Conservation (phyloP, 2,888 invertebrate genomes). For the Pogonocherus hispidulus region DNA sequence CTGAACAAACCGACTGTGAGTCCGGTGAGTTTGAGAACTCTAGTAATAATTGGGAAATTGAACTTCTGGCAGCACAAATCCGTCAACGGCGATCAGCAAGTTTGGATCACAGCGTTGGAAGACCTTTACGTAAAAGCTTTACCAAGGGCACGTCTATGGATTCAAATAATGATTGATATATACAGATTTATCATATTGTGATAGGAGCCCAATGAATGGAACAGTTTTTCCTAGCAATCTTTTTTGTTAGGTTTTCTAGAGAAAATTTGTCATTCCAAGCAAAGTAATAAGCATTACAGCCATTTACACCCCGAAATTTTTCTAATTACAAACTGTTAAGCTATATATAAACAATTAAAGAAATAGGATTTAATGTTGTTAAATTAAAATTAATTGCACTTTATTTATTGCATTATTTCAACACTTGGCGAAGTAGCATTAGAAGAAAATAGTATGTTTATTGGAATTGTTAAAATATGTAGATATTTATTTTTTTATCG, state of each 20-base stretch:
- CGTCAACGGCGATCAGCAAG: constrained; percentile 64
- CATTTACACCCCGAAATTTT: not conserved
- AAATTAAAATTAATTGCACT: too few relatives aligned
- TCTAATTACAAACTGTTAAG: too few relatives aligned
- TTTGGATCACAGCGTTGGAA: constrained; percentile 62
- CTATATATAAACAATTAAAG: too few relatives aligned
- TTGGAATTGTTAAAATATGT: too few relatives aligned
- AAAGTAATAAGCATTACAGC: not conserved
- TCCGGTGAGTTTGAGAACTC: constrained; percentile 65
- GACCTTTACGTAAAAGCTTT: constrained; percentile 59
- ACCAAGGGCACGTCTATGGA: constrained; percentile 44
- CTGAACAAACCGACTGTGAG: constrained; percentile 59
- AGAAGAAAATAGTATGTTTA: too few relatives aligned
- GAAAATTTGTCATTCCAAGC: constrained; percentile 5
- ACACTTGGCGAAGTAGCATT: too few relatives aligned
- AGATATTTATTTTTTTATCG: too few relatives aligned
- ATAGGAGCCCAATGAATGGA: constrained; percentile 36
- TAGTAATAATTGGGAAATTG: constrained; percentile 66
- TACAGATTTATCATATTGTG: constrained; percentile 42
- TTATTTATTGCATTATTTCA: too few relatives aligned
- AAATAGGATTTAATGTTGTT: too few relatives aligned
- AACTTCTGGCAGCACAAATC: constrained; percentile 66
- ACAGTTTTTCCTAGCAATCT: constrained; percentile 8
- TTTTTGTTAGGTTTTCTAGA: constrained; percentile 26
- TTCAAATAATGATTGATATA: constrained; percentile 46